Conservation (phyloP, 1,140 invertebrate genomes). For the Phenacoccus solenopsis region DNA sequence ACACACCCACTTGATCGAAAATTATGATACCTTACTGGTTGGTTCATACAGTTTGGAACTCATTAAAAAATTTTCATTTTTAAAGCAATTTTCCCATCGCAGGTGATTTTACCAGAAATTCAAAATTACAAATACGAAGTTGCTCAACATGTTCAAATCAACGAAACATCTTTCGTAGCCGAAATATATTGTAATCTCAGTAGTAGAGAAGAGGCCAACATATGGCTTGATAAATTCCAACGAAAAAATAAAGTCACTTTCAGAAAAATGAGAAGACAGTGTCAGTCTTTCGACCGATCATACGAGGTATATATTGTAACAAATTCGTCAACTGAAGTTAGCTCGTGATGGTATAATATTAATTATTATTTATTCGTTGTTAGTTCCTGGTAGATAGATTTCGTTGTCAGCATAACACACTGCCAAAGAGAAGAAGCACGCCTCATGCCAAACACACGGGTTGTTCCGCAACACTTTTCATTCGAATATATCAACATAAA, state of each 20-base stretch:
- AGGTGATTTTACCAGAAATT: not conserved
- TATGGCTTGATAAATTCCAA: not conserved
- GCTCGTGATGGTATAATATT: not conserved
- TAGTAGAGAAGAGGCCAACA: not conserved
- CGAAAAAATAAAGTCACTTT: not conserved
- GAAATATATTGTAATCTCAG: not conserved
- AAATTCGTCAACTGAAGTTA: not conserved
- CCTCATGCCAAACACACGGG: not conserved
- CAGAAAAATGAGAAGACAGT: not conserved
- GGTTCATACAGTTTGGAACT: not conserved
- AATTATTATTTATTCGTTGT: no score
- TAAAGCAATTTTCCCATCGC: not conserved
- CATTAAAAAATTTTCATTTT: no score
- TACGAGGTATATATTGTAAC: not conserved
- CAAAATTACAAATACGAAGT: not conserved
- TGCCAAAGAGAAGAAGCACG: not conserved
- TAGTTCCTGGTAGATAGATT: not conserved
- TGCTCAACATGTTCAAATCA: not conserved
- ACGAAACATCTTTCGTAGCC: not conserved
- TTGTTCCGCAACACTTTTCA: not conserved
- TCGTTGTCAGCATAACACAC: not conserved
- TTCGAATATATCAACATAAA: not conserved
- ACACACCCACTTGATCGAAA: not conserved
- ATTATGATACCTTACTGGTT: not conserved
- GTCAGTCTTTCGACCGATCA: not conserved